Base-by-base conservation (phyloP, 2,888 invertebrate genomes). In the Spodoptera littoralis region DNA sequence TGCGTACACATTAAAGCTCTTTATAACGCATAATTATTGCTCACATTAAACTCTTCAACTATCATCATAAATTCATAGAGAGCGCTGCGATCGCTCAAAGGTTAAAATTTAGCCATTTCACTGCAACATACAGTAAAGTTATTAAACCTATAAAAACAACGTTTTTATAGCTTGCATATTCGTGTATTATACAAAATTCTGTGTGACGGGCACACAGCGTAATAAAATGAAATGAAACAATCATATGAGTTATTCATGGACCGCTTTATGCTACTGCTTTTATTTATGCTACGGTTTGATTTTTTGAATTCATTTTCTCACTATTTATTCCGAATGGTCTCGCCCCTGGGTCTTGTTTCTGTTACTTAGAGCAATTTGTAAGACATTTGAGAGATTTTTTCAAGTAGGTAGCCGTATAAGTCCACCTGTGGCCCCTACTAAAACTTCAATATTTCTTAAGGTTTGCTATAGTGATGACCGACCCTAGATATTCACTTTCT, bases 201-300 rank as follows among this genome's bases (percentile, higher is more conserved):
- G 80, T 76, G 85, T 90, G 91, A 90, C 90, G 83, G 88, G 89
- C 87, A 86, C 84, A 81, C 85, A 76, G 86, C 75, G 88, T 90
- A 90, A 92, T 92, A 91, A 92, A 92, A 92, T 91, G 89, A 87
- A 90, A 92, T 92, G 91, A 91, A 92, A 92, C 92, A 91, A 92
- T 92, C 86, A 88, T 74, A 84, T 92, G 93, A 93, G 92, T 93
- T 92, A 93, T 92, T 91, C 81, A 84, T 77, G 89, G 87, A 87
- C 79, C 74, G 85, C 69, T 77, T 88, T 86, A 90, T 91, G 89
- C 89, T 81, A 67, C 60, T 46, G 42, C 24, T 52, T 54, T 54
- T 64, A 59, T 71, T 70, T 65, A 47, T 24, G 30, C 55, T 41
- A 53, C 42, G 11, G 41, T 75, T 71, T 70, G 62, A 73, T 74